Evolutionary conservation across 2,888 invertebrate genomes (phyloP).

Genomic region (Gymnocheta viridis): DNA sequence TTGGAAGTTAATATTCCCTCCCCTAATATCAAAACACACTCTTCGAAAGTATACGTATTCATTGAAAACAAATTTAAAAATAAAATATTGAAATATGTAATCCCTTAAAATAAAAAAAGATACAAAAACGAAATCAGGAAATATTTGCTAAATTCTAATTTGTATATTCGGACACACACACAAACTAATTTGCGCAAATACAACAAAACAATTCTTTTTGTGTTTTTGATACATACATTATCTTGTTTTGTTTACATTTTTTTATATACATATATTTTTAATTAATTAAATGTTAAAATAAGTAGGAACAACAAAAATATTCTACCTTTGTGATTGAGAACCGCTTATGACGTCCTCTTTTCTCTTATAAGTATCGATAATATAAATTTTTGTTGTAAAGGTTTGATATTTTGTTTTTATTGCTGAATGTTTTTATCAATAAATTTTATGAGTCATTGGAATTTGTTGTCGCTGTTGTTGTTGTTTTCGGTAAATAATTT

Average conservation of each 20-base stretch:
- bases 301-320: not conserved
- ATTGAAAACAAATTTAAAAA: not conserved
- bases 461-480: not conserved
- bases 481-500: conserved; percentile 33
- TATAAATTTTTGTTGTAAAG: conserved; percentile 30
- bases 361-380: conserved; percentile 12
- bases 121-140: not conserved
- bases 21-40: too few relatives aligned
- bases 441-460: conserved; percentile 65
- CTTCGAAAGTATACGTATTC: too few relatives aligned
- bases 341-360: conserved; percentile 19
- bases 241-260: conserved; percentile 46
- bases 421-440: conserved; percentile 60
- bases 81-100: not conserved
- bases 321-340: conserved; percentile 43
- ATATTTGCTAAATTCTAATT: conserved; percentile 4
- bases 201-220: not conserved
- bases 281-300: conserved; percentile 4
- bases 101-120: not conserved
- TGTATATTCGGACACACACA: not conserved
- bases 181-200: not conserved
- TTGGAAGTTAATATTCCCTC: not conserved
- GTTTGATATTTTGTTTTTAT: conserved; percentile 31
- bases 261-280: conserved; percentile 16
- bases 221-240: conserved; percentile 5